Evolutionary conservation across 92 coral and sea anemone species (phyloP), one percentile per base, ranked within the genome.

Genomic region (Phenganax subtilis): DNA sequence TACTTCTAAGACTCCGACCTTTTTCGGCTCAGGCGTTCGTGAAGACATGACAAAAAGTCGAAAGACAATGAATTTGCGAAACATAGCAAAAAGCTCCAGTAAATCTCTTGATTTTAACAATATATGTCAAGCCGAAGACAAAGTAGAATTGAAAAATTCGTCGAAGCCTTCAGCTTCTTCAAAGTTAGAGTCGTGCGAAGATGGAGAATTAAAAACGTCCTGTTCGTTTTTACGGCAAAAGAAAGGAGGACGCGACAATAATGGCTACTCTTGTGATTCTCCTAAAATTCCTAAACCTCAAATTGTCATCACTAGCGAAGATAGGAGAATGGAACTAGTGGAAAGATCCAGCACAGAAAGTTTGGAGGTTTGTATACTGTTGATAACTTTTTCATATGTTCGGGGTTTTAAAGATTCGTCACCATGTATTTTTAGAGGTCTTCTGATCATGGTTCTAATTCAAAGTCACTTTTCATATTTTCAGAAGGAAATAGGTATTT

Each of bases 401-500:
- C 27, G 27, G 0, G 12, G 51, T 71, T 77, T 1, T 62, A 59
- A 31, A 28, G 15, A 3, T 54, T 76, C 11, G n/a, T 76, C 8
- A 14, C 59, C 52, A 17, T 51, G 17, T 62, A 7, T 62, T 52
- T 63, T 53, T n/a, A 79, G 83, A 64, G 65, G 53, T 7, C 57
- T 16, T 58, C 59, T 16, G 71, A 12, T 37, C 3, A 25, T 16
- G 10, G 15, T 75, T 8, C 54, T 6, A 37, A 0, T 37, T 62
- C 83, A 1, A 79, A 79, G 53, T 79, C 83, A n/a, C 66, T 93
- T 16, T 91, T 75, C 66, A 16, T 93, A 73, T 86, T 93, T 54
- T 55, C 97, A 12, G 90, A 96, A 20, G 75, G 82, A 8, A 88
- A 88, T 91, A 87, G 92, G 97, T 93, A 71, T 69, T 87, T 51